Evolutionary conservation across 2,797 vertebrate genomes (phyloP).

Genomic region (Sarcoramphus papa): DNA sequence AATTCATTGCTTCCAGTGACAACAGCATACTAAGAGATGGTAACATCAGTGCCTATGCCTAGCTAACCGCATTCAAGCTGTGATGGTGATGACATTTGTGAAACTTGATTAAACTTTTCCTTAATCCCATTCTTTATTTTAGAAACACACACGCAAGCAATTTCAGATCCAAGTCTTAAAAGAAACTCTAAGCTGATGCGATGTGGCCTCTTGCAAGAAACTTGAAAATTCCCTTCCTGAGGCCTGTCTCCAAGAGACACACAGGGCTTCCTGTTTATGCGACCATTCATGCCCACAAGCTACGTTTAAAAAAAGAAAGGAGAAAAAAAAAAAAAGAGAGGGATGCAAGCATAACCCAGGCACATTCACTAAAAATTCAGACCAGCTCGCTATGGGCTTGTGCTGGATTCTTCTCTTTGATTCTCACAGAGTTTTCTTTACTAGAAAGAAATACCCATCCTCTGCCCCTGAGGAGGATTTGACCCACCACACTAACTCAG

Average conservation of each 20-base stretch:
- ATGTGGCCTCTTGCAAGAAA: neutral
- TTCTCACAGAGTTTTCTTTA: neutral
- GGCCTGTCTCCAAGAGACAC: conserved; percentile 25
- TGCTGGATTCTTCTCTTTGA: neutral
- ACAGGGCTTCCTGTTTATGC: conserved; percentile 24
- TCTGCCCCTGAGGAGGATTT: neutral
- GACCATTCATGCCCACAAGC: neutral
- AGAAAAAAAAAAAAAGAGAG: neutral
- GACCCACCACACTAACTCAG: neutral
- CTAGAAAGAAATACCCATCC: neutral
- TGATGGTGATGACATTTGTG: conserved; percentile 14
- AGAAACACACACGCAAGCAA: neutral
- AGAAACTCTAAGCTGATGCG: neutral
- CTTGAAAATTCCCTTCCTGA: conserved; percentile 1
- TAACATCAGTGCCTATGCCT: conserved; percentile 3
- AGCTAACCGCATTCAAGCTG: conserved; percentile 16
- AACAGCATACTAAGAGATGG: neutral
- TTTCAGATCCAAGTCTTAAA: neutral
- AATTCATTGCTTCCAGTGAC: neutral
- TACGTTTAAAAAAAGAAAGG: neutral
- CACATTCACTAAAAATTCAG: neutral
- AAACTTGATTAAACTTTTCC: conserved; percentile 38
- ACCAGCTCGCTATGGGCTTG: neutral
- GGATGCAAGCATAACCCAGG: neutral
- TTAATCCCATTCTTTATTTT: conserved; percentile 23